Conservation (phyloP, 37 sponge, comb jelly and placozoan species). For the Spongilla lacustris region DNA sequence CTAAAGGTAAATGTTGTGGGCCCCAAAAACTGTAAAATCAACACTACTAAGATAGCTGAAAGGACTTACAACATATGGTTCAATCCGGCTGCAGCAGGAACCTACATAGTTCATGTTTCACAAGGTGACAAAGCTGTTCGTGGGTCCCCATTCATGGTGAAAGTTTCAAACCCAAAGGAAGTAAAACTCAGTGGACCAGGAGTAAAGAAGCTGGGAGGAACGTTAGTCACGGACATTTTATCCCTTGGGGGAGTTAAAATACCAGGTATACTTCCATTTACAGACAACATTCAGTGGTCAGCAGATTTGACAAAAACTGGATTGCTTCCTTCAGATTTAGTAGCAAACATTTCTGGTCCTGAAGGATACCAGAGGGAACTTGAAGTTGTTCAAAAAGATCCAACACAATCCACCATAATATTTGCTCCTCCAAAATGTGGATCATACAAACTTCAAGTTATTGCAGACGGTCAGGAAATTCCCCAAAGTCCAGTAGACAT, state of each 20-base stretch:
- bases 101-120: neutral
- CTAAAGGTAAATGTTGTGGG: neutral
- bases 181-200: neutral
- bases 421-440: neutral
- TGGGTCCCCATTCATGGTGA: conserved; percentile 37
- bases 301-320: neutral
- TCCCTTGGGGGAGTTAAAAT: neutral
- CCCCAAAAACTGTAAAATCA: neutral
- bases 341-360: neutral
- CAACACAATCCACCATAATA: neutral
- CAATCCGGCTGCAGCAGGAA: neutral
- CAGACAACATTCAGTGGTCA: neutral
- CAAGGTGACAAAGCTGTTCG: conserved; percentile 17
- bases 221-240: neutral
- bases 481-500: neutral
- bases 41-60: neutral
- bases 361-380: neutral
- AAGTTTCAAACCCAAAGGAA: conserved; percentile 1
- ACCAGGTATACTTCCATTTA: neutral
- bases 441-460: neutral
- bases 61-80: neutral
- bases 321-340: neutral
- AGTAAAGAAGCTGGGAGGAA: neutral
- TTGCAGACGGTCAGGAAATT: neutral
- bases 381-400: neutral